Evolutionary conservation across 2,797 vertebrate genomes (phyloP).

Genomic region (Danionella dracula): DNA sequence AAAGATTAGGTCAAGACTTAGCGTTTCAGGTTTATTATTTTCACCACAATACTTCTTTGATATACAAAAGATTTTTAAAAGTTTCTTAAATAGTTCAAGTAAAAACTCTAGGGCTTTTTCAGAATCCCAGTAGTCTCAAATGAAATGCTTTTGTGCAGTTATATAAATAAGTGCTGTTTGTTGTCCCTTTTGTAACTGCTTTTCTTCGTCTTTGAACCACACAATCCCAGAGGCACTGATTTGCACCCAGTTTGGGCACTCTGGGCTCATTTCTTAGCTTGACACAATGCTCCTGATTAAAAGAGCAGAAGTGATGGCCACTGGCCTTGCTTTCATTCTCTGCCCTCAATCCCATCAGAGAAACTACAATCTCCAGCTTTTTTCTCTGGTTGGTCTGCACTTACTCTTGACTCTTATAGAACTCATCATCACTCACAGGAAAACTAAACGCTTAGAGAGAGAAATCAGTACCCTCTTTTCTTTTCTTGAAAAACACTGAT

Average conservation of each 20-base stretch:
- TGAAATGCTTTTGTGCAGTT: neutral
- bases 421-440: constrained; percentile 7
- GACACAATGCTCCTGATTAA: constrained; percentile 66
- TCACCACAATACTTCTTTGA: no score
- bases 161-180: neutral
- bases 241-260: constrained; percentile 3
- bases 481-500: neutral
- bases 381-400: constrained; percentile 8
- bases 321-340: constrained; percentile 49
- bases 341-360: constrained; percentile 9
- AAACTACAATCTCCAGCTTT: constrained; percentile 13
- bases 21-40: no score
- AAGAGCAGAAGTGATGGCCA: constrained; percentile 56
- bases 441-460: neutral
- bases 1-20: no score
- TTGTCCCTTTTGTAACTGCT: neutral
- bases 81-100: no score
- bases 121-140: neutral
- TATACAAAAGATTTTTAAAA: neutral
- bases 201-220: neutral
- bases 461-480: neutral
- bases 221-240: constrained; percentile 12
- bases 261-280: constrained; percentile 44
- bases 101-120: neutral
- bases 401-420: neutral